Conservation (phyloP, 2,888 invertebrate species). For the Lissonota sp. region DNA sequence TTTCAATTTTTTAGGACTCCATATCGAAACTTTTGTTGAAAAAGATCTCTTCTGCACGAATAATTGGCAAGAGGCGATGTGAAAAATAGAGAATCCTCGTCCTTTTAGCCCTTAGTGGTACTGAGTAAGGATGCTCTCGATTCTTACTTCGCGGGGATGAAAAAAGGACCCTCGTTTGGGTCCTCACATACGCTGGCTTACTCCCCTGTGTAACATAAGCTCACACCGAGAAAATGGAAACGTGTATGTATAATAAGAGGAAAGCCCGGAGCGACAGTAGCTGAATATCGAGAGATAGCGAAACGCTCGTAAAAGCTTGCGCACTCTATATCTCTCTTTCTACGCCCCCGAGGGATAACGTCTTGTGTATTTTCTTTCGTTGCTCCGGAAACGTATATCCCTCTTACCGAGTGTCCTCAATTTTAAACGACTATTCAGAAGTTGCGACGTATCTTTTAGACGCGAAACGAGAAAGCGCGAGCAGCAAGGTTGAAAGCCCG, state of each 20-base stretch:
- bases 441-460: constrained; percentile 1
- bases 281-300: constrained; percentile 54
- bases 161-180: constrained; percentile 2
- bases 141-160: not conserved
- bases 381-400: constrained; percentile 1
- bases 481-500: not conserved
- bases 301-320: constrained; percentile 26
- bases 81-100: too few species aligned
- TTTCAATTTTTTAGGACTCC: too few species aligned
- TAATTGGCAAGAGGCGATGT: too few species aligned
- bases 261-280: constrained; percentile 25
- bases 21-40: too few species aligned
- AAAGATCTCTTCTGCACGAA: too few species aligned
- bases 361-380: not conserved
- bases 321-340: not conserved
- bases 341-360: constrained; percentile 10
- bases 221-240: constrained; percentile 1
- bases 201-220: not conserved
- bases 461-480: not conserved
- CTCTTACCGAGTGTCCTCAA: constrained; percentile 23
- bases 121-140: not conserved
- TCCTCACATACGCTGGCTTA: constrained; percentile 14
- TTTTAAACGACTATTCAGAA: constrained; percentile 15
- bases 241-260: constrained; percentile 10
- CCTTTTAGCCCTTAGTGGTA: too few species aligned